phyloP scores from a whole-genome alignment of 2,113 vertebrate genomes.

The Neofelis nebulosa region DNA sequence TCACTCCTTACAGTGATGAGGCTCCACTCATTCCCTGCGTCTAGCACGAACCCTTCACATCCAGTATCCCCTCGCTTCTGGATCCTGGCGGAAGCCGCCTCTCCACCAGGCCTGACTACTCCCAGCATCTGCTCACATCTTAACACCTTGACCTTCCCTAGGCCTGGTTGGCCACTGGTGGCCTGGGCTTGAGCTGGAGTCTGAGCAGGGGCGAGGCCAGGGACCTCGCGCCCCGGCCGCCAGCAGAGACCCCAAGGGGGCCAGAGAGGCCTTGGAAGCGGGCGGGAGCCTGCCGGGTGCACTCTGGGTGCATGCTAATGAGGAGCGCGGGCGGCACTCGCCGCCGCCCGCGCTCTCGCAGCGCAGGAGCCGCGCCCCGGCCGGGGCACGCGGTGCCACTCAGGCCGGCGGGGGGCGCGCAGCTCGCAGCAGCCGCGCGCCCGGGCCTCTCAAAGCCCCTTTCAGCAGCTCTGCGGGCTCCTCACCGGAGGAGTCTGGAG shows the following conservation, averaged over 20 bases:
- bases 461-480: constrained; percentile 89
- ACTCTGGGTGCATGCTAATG: constrained; percentile 79
- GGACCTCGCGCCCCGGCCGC: not conserved
- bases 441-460: constrained; percentile 86
- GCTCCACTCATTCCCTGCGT: not conserved
- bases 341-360: constrained; percentile 65
- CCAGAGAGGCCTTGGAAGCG: not conserved
- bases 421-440: constrained; percentile 80
- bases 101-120: not conserved
- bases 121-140: not conserved
- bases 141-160: not conserved
- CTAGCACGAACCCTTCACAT: not conserved
- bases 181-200: not conserved
- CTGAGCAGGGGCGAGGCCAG: not conserved
- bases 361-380: constrained; percentile 72
- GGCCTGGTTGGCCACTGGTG: not conserved
- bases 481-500: constrained; percentile 88
- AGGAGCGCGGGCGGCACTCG: constrained; percentile 60
- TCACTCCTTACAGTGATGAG: not conserved
- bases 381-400: constrained; percentile 86
- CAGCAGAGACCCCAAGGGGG: not conserved
- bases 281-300: not conserved
- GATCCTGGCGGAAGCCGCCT: not conserved
- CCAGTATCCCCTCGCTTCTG: not conserved
- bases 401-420: constrained; percentile 85